phyloP scores from a whole-genome alignment of 2,113 vertebrate species.

The Motacilla alba region DNA sequence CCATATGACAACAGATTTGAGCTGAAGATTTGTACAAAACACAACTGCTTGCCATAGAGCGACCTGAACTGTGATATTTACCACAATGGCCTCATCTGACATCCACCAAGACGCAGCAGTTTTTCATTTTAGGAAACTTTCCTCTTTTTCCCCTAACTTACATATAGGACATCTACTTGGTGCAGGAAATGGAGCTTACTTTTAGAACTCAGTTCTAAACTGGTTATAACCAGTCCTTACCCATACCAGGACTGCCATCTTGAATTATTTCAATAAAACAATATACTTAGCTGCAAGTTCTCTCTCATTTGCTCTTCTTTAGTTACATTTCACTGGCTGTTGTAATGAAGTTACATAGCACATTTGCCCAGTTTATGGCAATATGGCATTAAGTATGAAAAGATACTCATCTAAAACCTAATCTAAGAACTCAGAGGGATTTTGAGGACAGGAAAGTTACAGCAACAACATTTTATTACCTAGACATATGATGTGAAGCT shows the following conservation, averaged over 20 bases:
- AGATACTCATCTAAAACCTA: not conserved
- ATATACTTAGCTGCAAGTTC: not conserved
- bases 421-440: not conserved
- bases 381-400: not conserved
- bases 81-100: rapidly evolving
- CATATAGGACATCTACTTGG: not conserved
- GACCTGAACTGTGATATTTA: not conserved
- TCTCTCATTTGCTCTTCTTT: not conserved
- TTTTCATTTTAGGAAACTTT: not conserved
- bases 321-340: not conserved
- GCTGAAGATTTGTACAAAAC: not conserved
- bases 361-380: not conserved
- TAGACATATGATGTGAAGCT: slow-evolving; percentile 98
- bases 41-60: not conserved
- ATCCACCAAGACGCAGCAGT: rapidly evolving
- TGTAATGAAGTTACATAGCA: not conserved
- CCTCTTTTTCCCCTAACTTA: not conserved
- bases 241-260: not conserved
- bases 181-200: not conserved
- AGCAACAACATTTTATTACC: slow-evolving; percentile 71
- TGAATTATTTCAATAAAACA: not conserved
- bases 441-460: not conserved
- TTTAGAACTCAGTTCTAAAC: not conserved
- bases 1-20: not conserved
- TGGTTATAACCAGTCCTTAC: not conserved